Base-by-base conservation (phyloP, 2,113 vertebrate species). In the Stomatorhinus ivindoensis region DNA sequence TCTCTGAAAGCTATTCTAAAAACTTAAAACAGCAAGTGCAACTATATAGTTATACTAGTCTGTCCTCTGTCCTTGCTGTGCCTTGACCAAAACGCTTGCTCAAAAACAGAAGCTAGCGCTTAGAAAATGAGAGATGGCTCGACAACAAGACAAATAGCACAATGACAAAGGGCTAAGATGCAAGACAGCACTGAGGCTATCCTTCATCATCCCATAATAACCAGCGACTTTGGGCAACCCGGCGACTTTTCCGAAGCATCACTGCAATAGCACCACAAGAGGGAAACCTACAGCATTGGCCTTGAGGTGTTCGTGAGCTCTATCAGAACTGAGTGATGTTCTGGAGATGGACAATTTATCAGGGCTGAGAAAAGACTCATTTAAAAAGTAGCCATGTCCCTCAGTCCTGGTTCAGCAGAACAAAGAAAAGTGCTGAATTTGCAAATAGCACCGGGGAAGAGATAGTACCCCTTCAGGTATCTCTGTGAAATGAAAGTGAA, bases 361-460 rank as follows among this genome's bases (percentile, higher is more conserved):
- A 21, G 27, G 21, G 48, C 44, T 42, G 48, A 89, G 10, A 47
- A 83, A 83, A 55, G 31, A 44, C 47, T 80, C 27, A 82, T 35
- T 82, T 80, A 35, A 89, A 53, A 89, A 89, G 31, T 50, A 35
- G n/a, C 46, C 50, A 53, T 53, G 48, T 87, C 69, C 19, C 48
- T 53, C 50, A 39, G 10, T 44, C 48, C 69, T 39, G 58, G 9
- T 73, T 88, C 65, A 76, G 88, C 73, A 55, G 88, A 89, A 89
- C 27, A 39, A 73, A 82, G 35, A 47, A 42, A 39, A 53, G 21
- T 42, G 88, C 88, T 89, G 88, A 89, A 39, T 31, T 17, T 39
- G 88, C 88, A 89, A 42, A 82, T 51, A 31, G 69, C 50, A 6
- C 42, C 2, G 53, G 17, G 65, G 27, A 83, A n/a, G 50, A 89